Evolutionary conservation across 2,113 vertebrate genomes (phyloP), one percentile per base, ranked within the genome.

Genomic region (Ceyx melanurus): DNA sequence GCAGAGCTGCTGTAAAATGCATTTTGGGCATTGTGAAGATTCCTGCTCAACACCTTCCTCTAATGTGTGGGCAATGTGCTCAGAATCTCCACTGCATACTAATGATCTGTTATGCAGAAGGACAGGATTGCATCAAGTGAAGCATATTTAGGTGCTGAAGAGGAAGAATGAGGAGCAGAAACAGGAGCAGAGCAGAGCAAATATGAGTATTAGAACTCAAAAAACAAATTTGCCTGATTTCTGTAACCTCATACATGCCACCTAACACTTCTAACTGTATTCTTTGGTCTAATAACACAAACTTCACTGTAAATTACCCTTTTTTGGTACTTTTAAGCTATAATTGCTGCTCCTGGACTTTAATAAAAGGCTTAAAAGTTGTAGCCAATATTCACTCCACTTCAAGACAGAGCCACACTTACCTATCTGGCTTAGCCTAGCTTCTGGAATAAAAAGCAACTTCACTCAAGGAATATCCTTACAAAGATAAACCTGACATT

Each of bases 1-100:
- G 61, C 8, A n/a, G 86, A 82, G 67, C 70, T 88, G 75, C 56
- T 82, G 71, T 70, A 53, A 91, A 71, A 68, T 22, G 50, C 84
- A 65, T 76, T 15, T 15, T 82, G 92, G 86, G 90, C 65, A 71
- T 56, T 79, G 85, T 84, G 74, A 87, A 84, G 76, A 93, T 72
- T 74, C 89, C 29, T 14, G 53, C 50, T 90, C 10, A 33, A 26
- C 3, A 4, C 60, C 53, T 74, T 48, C 2, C 5, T 78, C 15
- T n/a, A 64, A 68, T 92, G 76, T 67, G 62, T 80, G 56, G 93
- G 82, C 92, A 86, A 86, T 25, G 43, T 13, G 50, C 61, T 67
- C 72, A 61, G 31, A 1, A 7, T 50, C 71, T 64, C 92, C 68
- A 17, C 23, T 22, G 92, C 46, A 86, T 43, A 3, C 66, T 75